These are phyloP conservation scores for Bufotes viridis DNA, from an alignment of 2,797 vertebrate species.

Conservation along the genomic window DNA sequence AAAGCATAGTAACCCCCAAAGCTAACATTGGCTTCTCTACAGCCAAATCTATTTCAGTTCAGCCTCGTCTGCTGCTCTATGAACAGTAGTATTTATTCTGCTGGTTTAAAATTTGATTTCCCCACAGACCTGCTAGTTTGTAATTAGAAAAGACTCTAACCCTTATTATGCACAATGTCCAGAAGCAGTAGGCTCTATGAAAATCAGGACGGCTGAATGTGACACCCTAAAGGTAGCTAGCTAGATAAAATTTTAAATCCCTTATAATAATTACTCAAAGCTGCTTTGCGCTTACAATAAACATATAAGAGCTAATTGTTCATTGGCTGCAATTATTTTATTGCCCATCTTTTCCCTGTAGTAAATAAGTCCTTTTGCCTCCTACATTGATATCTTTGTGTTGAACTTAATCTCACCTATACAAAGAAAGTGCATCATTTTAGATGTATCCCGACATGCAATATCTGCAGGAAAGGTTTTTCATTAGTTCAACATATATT, in stretches of 20 bases:
- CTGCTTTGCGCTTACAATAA: not conserved
- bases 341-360: not conserved
- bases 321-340: not conserved
- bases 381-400: conserved; percentile 18
- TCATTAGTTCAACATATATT: conserved; percentile 59
- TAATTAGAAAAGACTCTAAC: not conserved
- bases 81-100: not conserved
- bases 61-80: not conserved
- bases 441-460: conserved; percentile 47
- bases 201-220: not conserved
- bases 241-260: not conserved
- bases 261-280: not conserved
- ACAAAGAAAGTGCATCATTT: conserved; percentile 50
- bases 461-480: conserved; percentile 54
- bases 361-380: not conserved
- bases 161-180: not conserved
- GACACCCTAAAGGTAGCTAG: not conserved
- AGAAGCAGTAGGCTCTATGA: not conserved
- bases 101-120: not conserved
- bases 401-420: conserved; percentile 56
- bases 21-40: too few species aligned
- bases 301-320: not conserved
- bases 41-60: not conserved
- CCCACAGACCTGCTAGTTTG: too few species aligned
- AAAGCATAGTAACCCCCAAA: too few species aligned